These are phyloP conservation scores for Ophion obscuratus DNA, from an alignment of 2,888 invertebrate species.

Conservation along the genomic window DNA sequence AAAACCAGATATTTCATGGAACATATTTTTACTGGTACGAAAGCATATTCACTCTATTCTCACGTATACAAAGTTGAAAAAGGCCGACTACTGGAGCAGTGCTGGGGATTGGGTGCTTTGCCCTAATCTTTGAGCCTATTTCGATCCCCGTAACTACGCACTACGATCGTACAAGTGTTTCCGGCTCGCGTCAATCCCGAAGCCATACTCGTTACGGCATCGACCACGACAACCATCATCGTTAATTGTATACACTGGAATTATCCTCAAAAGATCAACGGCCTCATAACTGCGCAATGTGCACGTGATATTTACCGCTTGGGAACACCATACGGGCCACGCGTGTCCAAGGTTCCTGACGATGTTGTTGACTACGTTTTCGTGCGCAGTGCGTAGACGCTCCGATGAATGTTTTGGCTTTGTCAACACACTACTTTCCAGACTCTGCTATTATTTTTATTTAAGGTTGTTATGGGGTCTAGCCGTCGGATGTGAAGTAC, in stretches of 20 bases:
- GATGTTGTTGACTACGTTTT: neutral
- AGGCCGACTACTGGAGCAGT: too few relatives aligned
- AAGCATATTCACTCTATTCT: too few relatives aligned
- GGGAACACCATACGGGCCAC: neutral
- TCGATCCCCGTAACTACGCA: neutral
- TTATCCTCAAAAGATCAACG: conserved; percentile 12
- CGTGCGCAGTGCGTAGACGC: neutral
- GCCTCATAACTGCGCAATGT: neutral
- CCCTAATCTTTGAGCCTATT: neutral
- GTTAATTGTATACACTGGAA: neutral
- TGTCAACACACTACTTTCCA: neutral
- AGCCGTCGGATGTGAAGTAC: too few relatives aligned
- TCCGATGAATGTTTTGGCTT: neutral
- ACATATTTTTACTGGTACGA: too few relatives aligned
- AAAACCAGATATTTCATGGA: too few relatives aligned
- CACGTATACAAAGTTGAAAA: too few relatives aligned
- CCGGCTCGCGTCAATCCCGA: neutral
- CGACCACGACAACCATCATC: neutral
- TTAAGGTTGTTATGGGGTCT: neutral
- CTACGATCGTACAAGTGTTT: neutral
- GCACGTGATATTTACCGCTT: neutral
- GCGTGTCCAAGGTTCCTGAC: neutral
- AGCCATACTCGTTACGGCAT: neutral
- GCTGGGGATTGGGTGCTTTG: too few relatives aligned
- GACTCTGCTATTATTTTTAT: neutral